Evolutionary conservation across 2,113 vertebrate genomes (phyloP).

Genomic region (Natator depressus): DNA sequence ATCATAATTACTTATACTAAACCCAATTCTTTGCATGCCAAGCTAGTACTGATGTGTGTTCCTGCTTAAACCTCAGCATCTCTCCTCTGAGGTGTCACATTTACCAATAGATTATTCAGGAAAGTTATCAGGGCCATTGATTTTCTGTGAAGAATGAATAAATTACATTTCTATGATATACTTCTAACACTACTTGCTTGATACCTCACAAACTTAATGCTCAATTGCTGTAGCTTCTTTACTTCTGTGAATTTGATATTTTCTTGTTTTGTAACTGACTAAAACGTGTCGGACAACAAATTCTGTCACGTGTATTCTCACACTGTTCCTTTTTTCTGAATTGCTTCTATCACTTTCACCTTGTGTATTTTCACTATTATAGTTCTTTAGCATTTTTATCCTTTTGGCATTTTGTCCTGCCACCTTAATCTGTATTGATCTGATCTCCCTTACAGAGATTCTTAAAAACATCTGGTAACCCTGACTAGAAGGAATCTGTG

Average conservation of each 20-base stretch:
- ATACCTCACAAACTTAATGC: not conserved
- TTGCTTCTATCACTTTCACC: not conserved
- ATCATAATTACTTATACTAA: not conserved
- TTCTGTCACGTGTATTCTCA: not conserved
- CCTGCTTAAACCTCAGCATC: not conserved
- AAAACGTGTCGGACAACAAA: not conserved
- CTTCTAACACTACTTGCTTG: not conserved
- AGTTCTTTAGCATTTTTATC: not conserved
- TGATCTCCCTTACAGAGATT: too few relatives aligned
- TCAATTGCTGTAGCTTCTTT: not conserved
- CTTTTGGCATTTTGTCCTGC: not conserved
- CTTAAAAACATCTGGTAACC: not conserved
- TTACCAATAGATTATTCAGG: conserved; percentile 7
- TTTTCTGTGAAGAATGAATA: conserved; percentile 4
- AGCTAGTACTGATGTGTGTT: not conserved
- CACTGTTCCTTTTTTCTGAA: not conserved
- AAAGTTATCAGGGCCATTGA: not conserved
- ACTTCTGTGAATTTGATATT: not conserved
- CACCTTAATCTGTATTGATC: too few relatives aligned
- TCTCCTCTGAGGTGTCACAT: not conserved
- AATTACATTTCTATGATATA: not conserved
- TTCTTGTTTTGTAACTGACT: not conserved
- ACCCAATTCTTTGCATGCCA: not conserved
- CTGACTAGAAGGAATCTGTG: not conserved
- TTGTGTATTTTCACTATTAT: not conserved